These are phyloP conservation scores for Balearica regulorum DNA, from an alignment of 2,797 vertebrate species.

Conservation along the genomic window DNA sequence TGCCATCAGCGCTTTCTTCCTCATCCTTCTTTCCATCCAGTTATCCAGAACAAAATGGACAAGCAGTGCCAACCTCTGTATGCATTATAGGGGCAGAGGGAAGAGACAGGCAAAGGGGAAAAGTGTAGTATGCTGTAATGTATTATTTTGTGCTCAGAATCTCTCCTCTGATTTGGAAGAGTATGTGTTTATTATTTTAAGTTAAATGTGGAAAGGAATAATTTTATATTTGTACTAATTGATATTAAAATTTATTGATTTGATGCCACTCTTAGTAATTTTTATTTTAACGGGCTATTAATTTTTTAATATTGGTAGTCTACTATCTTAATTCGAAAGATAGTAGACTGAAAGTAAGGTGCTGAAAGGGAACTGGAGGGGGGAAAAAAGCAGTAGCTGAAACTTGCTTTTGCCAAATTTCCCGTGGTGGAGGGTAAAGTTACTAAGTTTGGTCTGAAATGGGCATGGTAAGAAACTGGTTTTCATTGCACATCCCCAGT, in stretches of 20 bases:
- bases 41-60: not conserved
- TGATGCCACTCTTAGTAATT: not conserved
- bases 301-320: not conserved
- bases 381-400: not conserved
- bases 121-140: not conserved
- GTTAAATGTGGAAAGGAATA: not conserved
- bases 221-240: not conserved
- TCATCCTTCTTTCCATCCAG: not conserved
- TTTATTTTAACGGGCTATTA: not conserved
- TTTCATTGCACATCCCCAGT: not conserved
- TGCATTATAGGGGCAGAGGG: not conserved
- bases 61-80: not conserved
- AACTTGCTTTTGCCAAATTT: not conserved
- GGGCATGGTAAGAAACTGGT: not conserved
- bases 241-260: not conserved
- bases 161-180: not conserved
- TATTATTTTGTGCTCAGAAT: not conserved
- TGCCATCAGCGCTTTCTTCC: not conserved
- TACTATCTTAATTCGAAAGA: not conserved
- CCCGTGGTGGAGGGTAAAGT: not conserved
- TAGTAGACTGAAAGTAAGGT: not conserved
- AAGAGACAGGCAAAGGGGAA: too few relatives aligned
- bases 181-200: not conserved
- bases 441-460: not conserved
- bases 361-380: not conserved